Conservation (phyloP, 2,888 invertebrate species). For the Branchipolynoe longqiensis region DNA sequence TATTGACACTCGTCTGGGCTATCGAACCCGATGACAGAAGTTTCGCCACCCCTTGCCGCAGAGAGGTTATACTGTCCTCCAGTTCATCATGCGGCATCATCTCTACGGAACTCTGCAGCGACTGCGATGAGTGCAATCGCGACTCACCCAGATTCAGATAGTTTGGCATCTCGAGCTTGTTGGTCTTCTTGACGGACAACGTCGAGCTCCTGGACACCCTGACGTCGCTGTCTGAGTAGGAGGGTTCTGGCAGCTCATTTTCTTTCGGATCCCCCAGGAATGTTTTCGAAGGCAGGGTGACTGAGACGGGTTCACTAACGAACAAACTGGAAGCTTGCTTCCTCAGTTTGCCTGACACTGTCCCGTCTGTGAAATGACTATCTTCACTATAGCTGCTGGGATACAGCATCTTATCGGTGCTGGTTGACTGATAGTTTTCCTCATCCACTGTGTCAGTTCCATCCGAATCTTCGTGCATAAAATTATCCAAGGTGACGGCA, state of each 20-base stretch:
- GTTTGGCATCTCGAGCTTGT: too few relatives aligned
- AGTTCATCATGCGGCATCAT: not conserved
- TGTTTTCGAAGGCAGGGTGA: too few relatives aligned
- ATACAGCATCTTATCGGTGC: not conserved
- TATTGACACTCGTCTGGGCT: not conserved
- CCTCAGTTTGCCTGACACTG: slow-evolving; percentile 1
- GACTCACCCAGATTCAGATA: too few relatives aligned
- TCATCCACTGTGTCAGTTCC: slow-evolving; percentile 48
- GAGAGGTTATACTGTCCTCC: slow-evolving; percentile 10
- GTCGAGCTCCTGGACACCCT: too few relatives aligned
- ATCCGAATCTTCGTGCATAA: slow-evolving; percentile 56
- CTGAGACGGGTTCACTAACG: not conserved
- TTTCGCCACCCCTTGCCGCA: not conserved
- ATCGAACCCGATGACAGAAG: not conserved
- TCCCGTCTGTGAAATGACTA: not conserved
- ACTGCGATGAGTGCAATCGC: not conserved
- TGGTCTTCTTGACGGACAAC: too few relatives aligned
- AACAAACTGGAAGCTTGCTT: not conserved
- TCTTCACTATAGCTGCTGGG: not conserved
- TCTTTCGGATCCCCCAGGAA: too few relatives aligned
- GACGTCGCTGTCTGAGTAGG: too few relatives aligned
- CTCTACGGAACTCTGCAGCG: not conserved
- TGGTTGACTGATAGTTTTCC: too few relatives aligned
- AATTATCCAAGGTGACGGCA: too few relatives aligned
- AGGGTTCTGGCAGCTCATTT: too few relatives aligned